Base-by-base conservation (phyloP, 92 coral and sea anemone genomes). In the Porites rus region DNA sequence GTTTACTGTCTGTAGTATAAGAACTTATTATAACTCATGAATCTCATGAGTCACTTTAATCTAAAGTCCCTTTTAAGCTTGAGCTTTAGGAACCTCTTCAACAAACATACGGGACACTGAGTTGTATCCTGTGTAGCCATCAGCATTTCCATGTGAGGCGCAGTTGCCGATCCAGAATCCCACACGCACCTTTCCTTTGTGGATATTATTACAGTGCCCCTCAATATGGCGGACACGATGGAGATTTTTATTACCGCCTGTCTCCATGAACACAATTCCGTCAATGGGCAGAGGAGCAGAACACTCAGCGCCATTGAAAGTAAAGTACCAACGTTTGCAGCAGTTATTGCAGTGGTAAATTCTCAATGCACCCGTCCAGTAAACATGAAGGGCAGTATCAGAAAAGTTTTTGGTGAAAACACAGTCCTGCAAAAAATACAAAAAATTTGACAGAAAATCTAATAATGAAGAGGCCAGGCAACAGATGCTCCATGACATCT, bases 81-180 rank as follows among this genome's bases (percentile, higher is more conserved):
- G 91, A 0, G 88, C 84, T 20, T 83, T 72, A 13, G 91, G 76
- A 1, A 87, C 82, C 68, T 87, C 91, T 73, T 81, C 91, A 0
- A 87, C 8, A 20, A 87, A 86, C 16, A 87, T 80, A 11, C 90
- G 74, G 51, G 90, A 87, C 19, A 87, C 80, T 13, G 91, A 80
- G 7, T 87, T 46, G 67, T 63, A 87, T 9, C 86, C 81, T 2
- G 87, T 51, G 31, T 81, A 46, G 0, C 87, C 91, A 61, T 87
- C 82, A 24, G 86, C 90, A 17, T 65, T 80, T 18, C 90, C 86
- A n/a, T 18, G 24, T 25, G 80, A 43, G 12, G 69, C 12, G 53
- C 91, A 88, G 71, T 88, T 65, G 5, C 91, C 91, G 16, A 88
- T 88, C 78, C 76, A 59, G 88, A 88, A 43, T 59, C 92, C 92